phyloP scores from a whole-genome alignment of 2,113 vertebrate species.

The Oreochromis tanganicae region DNA sequence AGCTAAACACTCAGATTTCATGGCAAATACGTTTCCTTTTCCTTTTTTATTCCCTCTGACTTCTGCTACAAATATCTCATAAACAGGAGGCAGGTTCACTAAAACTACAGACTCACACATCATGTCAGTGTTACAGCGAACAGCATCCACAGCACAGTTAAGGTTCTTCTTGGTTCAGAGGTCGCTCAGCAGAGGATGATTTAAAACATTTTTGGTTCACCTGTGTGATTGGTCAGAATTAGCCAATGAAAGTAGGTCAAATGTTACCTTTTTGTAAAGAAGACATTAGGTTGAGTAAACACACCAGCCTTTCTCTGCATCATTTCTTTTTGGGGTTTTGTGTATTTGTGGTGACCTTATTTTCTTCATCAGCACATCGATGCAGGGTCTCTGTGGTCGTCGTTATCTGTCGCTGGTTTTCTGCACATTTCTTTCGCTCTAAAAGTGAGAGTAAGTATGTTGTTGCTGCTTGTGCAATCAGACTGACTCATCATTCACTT shows the following conservation, averaged over 20 bases:
- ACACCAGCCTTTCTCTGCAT: fast-evolving
- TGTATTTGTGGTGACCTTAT: fast-evolving
- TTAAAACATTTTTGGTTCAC: background rate
- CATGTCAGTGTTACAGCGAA: background rate
- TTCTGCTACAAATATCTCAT: background rate
- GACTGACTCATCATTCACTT: background rate
- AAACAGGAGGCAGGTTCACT: background rate
- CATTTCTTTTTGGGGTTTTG: background rate
- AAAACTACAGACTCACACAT: background rate
- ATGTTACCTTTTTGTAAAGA: background rate
- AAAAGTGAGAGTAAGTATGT: background rate
- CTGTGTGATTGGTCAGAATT: background rate
- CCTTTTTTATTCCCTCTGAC: background rate
- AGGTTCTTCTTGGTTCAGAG: background rate
- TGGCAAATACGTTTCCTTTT: fast-evolving
- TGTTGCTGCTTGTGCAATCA: background rate
- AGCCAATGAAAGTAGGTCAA: background rate
- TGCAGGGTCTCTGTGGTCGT: background rate
- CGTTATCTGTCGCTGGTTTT: fast-evolving
- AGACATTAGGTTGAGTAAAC: fast-evolving
- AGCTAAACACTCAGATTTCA: background rate
- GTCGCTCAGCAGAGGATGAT: fast-evolving
- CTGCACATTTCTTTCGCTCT: background rate
- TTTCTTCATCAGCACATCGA: fast-evolving
- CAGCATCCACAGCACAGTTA: background rate